A percentile compares a stretch with the other conserved stretches of the same genome.
Evolutionary conservation across 2,888 invertebrate genomes (phyloP).

Genomic region (Xestia c-nigrum): DNA sequence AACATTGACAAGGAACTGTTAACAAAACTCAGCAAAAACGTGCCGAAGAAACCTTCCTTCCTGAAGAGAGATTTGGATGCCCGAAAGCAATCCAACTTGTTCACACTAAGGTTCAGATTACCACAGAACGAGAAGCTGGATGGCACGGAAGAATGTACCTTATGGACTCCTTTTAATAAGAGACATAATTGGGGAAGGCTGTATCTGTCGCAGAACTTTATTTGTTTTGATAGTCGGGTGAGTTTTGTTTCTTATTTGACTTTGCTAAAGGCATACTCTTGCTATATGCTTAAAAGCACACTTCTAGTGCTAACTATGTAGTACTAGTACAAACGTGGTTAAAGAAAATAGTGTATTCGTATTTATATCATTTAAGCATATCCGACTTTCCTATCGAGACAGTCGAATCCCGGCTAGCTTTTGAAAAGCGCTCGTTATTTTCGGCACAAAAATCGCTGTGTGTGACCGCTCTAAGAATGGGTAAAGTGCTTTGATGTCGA

Average conservation of each 20-base stretch:
- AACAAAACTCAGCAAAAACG: slow-evolving; percentile 96
- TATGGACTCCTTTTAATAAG: slow-evolving; percentile 99
- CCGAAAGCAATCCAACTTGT: slow-evolving; percentile 97
- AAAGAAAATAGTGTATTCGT: too few species aligned
- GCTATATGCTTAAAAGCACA: too few species aligned
- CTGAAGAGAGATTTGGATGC: slow-evolving; percentile 98
- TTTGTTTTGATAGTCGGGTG: slow-evolving; percentile 99
- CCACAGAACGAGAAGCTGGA: slow-evolving; percentile 98
- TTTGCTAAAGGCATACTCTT: neutral
- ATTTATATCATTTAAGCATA: too few species aligned
- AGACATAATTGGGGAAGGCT: slow-evolving; percentile 96
- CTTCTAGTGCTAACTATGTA: too few species aligned
- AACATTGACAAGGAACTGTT: slow-evolving; percentile 96
- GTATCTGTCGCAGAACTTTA: slow-evolving; percentile 97
- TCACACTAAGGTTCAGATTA: slow-evolving; percentile 95
- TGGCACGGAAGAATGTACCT: slow-evolving; percentile 96
- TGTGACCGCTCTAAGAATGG: neutral
- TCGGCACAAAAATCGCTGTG: neutral
- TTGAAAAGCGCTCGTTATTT: neutral
- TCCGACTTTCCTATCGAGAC: neutral
- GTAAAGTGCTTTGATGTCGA: neutral
- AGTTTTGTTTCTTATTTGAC: slow-evolving; percentile 71
- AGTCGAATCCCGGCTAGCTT: neutral
- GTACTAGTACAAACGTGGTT: too few species aligned
- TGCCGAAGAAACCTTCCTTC: slow-evolving; percentile 97